Percentiles rank a stretch among this genome's conserved stretches.
Conservation (phyloP, 1,140 invertebrate species). For the Luehdorfia chinensis region DNA sequence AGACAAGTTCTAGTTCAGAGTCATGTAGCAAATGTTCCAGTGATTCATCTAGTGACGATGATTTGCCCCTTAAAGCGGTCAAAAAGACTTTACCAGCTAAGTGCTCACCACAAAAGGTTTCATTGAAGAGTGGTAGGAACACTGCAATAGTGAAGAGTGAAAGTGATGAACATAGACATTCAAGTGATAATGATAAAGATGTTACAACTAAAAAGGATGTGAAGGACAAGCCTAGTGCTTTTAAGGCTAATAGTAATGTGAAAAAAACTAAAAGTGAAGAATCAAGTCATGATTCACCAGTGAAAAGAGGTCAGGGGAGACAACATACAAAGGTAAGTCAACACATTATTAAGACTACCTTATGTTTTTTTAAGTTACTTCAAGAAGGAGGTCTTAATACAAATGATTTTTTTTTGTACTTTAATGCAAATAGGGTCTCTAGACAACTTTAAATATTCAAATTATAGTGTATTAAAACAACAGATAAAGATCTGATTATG, state of each 20-base stretch:
- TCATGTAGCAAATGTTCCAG: conserved; percentile 67
- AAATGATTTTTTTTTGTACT: too few species aligned
- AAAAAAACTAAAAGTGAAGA: conserved; percentile 67
- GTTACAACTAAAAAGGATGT: conserved; percentile 30
- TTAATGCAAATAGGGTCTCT: too few species aligned
- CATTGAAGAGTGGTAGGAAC: conserved; percentile 31
- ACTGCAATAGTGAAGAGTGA: conserved; percentile 45
- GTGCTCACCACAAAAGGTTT: conserved; percentile 41
- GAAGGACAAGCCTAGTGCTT: conserved; percentile 45
- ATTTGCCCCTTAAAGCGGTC: conserved; percentile 59
- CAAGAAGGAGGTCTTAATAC: too few species aligned
- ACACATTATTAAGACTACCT: too few species aligned
- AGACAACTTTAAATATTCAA: too few species aligned
- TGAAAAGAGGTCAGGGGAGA: conserved; percentile 43
- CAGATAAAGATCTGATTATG: too few species aligned
- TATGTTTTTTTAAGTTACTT: too few species aligned
- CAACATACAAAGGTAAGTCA: conserved; percentile 61
- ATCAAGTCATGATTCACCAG: conserved; percentile 30
- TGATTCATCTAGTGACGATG: conserved; percentile 68
- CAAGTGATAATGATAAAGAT: conserved; percentile 40
- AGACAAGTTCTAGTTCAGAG: conserved; percentile 60
- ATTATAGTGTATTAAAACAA: too few species aligned
- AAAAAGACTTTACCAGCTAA: conserved; percentile 57
- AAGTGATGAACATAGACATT: conserved; percentile 50
- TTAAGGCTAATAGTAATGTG: conserved; percentile 46